phyloP scores from a whole-genome alignment of 1,140 invertebrate genomes.

The Drosophila nannoptera region DNA sequence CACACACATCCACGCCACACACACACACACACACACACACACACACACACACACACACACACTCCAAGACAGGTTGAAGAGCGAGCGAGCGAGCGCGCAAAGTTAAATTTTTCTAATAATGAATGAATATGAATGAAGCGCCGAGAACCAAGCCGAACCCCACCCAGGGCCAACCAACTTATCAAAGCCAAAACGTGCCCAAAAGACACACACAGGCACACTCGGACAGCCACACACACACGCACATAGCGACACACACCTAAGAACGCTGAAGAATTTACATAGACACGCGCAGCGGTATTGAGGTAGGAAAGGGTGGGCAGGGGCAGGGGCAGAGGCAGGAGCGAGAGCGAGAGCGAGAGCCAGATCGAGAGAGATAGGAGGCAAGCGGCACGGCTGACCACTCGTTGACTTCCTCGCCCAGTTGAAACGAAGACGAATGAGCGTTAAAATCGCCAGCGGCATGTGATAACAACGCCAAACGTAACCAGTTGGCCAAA shows the following conservation, averaged over 20 bases:
- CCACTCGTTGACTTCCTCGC: slow-evolving; percentile 63
- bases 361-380: too few relatives aligned
- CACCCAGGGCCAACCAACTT: slow-evolving; percentile 56
- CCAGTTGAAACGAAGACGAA: slow-evolving; percentile 77
- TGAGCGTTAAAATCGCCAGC: slow-evolving; percentile 73
- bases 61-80: slow-evolving; percentile 31
- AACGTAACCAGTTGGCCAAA: slow-evolving; percentile 26
- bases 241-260: slow-evolving; percentile 3
- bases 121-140: slow-evolving; percentile 76
- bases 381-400: background rate
- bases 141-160: slow-evolving; percentile 33
- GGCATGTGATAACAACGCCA: slow-evolving; percentile 74
- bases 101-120: slow-evolving; percentile 77
- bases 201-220: slow-evolving; percentile 59
- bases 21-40: slow-evolving; percentile 11
- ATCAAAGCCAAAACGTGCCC: slow-evolving; percentile 76
- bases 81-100: slow-evolving; percentile 31
- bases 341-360: too few relatives aligned
- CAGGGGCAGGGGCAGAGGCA: background rate
- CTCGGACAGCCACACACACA: slow-evolving; percentile 25
- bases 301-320: slow-evolving; percentile 43
- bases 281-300: slow-evolving; percentile 47
- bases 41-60: slow-evolving; percentile 14
- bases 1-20: slow-evolving; percentile 13
- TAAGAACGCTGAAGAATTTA: slow-evolving; percentile 57